Base-by-base conservation (phyloP, 2,888 invertebrate species). In the Ctena decussata region DNA sequence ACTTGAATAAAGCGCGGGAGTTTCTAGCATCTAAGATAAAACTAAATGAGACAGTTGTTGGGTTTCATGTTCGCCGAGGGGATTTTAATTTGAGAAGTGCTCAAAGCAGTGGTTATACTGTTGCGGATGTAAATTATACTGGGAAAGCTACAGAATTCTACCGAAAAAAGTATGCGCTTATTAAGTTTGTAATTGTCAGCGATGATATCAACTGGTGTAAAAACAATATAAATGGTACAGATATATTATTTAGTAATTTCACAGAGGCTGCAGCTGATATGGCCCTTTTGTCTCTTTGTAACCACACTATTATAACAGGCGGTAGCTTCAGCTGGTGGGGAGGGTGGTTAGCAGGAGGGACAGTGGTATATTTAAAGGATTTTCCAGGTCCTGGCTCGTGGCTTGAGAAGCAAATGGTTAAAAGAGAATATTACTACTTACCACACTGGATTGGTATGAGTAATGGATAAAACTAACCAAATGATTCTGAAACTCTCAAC, bases 281-380 rank as follows among this genome's bases (percentile, higher is more conserved):
- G 49, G 77, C 77, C 0, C 8, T 77, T 21, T 70, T 77, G 77
- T 32, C 30, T 12, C 44, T 35, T 15, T 49, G 77, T 70, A 35
- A 77, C 49, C 70, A 77, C 35, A 46, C n/a, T 0, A 35, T 77
- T 35, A 37, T 70, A 30, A 71, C 71, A 12, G 35, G 53, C 0
- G 78, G 78, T 32, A 71, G 71, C 6, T 78, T 78, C 21, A 69
- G 77, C 49, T 77, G 77, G 77, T 77, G 77, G 71, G 12, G 78
- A 24, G 71, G 70, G 1, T 78, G 78, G 78, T 27, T 78, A 0
- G 0, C 71, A 1, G 53, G 53, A 8, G 78, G 78, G 32, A 53
- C 46, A 18, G 41, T 41, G n/a, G 39, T 78, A 0, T 78, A 78
- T 71, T 53, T 32, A 12, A 49, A 70, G 8, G 78, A 35, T 0